Conservation (phyloP, 2,113 vertebrate genomes). For the Puntigrus tetrazona region DNA sequence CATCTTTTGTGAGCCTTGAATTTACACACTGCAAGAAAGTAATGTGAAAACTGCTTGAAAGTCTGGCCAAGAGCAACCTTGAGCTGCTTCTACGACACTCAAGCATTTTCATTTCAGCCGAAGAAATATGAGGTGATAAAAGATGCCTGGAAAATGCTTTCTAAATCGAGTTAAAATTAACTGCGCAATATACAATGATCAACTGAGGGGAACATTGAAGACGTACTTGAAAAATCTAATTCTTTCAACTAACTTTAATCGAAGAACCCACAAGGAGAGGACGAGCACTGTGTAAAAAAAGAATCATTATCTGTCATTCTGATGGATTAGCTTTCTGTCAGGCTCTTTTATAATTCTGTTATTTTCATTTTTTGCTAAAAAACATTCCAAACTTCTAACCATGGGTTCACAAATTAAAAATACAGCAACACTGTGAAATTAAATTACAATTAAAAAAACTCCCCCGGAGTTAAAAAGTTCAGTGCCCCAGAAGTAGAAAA, state of each 20-base stretch:
- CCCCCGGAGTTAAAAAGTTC: no score
- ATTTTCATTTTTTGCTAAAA: no score
- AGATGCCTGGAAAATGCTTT: background rate
- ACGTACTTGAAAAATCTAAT: background rate
- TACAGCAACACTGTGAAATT: no score
- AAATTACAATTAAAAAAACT: no score
- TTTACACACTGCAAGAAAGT: constrained; percentile 87
- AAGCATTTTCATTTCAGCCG: background rate
- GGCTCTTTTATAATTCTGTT: no score
- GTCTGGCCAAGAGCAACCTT: background rate
- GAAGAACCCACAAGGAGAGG: background rate
- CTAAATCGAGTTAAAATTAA: background rate
- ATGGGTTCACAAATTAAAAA: no score
- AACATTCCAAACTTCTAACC: no score
- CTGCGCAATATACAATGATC: background rate
- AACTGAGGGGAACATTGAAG: background rate
- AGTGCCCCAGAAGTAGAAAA: no score
- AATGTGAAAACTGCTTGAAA: constrained; percentile 5
- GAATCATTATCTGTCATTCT: background rate
- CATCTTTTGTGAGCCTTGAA: constrained; percentile 99
- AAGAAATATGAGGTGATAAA: constrained; percentile 7
- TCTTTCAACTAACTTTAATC: background rate
- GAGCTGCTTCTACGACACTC: background rate
- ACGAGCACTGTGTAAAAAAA: background rate
- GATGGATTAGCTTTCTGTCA: background rate